These are phyloP conservation scores for Nasonia longicornis DNA, from an alignment of 1,140 invertebrate species.

Conservation along the genomic window DNA sequence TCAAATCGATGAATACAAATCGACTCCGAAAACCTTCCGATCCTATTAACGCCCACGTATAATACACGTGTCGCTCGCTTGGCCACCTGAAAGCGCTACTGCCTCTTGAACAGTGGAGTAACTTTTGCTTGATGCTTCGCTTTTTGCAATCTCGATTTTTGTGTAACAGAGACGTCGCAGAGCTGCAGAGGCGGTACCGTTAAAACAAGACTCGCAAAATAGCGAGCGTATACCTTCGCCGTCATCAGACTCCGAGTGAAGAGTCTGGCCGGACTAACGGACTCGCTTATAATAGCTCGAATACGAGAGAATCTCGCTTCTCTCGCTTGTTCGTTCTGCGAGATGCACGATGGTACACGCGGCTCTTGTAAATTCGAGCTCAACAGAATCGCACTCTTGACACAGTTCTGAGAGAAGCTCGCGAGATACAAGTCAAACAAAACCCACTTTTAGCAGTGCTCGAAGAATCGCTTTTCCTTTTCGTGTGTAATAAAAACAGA, in stretches of 20 bases:
- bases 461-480: constrained; percentile 25
- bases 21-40: neutral
- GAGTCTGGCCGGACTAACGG: constrained; percentile 9
- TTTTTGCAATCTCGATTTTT: neutral
- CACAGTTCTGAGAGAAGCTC: neutral
- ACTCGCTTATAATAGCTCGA: constrained; percentile 13
- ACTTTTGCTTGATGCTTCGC: constrained; percentile 3
- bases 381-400: constrained; percentile 13
- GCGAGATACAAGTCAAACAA: constrained; percentile 1
- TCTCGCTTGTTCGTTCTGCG: neutral
- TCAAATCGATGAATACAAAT: neutral
- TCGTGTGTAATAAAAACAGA: constrained; percentile 8
- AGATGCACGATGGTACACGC: neutral
- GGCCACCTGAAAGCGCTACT: neutral
- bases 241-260: neutral
- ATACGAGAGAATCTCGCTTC: neutral
- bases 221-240: neutral
- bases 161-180: neutral
- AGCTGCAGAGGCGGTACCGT: neutral
- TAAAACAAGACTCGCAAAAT: constrained; percentile 1
- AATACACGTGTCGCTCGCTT: neutral
- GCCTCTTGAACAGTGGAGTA: neutral
- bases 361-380: neutral
- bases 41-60: neutral
- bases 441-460: neutral